Evolutionary conservation across 2,797 vertebrate species (phyloP), one percentile per base, ranked within the genome.

Genomic region (Pseudomugil gertrudae): DNA sequence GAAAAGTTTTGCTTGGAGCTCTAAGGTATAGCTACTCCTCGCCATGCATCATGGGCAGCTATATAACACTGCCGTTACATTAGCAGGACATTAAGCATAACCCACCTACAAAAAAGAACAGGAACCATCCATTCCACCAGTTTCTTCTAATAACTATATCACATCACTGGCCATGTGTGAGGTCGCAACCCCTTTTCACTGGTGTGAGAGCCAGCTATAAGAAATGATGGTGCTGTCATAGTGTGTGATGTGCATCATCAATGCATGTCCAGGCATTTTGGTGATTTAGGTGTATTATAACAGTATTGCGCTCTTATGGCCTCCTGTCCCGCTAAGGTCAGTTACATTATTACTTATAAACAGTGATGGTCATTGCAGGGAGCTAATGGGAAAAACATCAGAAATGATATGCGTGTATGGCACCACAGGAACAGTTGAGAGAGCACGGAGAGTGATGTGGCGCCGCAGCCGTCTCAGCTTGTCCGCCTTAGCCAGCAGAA

Each of bases 401-500:
- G 60, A 65, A 81, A 76, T 72, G 83, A 83, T 81, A 66, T 76
- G 74, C 64, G 30, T 63, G 65, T 24, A n/a, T 19, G 55, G 38
- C 66, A 76, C 74, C 85, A 43, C 62, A 74, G 84, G 84, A 86
- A 80, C 84, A 86, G 83, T 89, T 79, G 79, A 72, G 79, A 63
- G 72, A 64, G 80, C 30, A 24, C 15, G 4, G 71, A 84, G 90
- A 90, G 81, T 77, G 87, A 93, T 90, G 90, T 86, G 84, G 83
- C 80, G 57, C 60, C 68, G 26, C 72, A 23, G 84, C 72, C 73
- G 57, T 84, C 81, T 74, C 83, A 70, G 84, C 84, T 81, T 87
- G 91, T 87, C 87, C 79, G 90, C 88, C 77, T 88, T 87, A 87
- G 83, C 82, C 85, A 78, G 87, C 81, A 87, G 88, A 91, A 92